Evolutionary conservation across 2,888 invertebrate species (phyloP).

Genomic region (Dicycla oo): DNA sequence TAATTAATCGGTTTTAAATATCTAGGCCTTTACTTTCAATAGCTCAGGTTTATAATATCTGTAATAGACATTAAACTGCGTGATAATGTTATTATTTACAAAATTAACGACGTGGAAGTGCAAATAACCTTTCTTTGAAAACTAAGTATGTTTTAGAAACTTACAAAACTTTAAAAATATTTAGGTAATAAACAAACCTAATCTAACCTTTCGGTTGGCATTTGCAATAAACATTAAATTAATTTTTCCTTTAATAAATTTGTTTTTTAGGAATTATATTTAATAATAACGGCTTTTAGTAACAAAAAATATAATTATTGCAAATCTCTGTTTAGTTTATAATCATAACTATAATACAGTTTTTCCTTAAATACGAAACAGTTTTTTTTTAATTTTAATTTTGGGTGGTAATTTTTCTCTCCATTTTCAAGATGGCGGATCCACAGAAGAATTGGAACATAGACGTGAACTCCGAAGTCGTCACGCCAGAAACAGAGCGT

Average conservation of each 20-base stretch:
- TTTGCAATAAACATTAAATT: neutral
- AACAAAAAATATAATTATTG: neutral
- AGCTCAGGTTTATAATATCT: neutral
- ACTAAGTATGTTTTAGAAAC: neutral
- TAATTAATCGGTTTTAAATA: neutral
- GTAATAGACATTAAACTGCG: neutral
- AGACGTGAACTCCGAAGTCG: slow-evolving; percentile 11
- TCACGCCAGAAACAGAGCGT: slow-evolving; percentile 13
- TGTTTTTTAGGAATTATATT: neutral
- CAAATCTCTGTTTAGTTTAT: neutral
- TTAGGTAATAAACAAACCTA: too few species aligned
- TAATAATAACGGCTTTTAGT: neutral
- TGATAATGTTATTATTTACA: neutral
- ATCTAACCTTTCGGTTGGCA: too few species aligned
- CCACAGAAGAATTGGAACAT: slow-evolving; percentile 17
- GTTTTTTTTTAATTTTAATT: neutral
- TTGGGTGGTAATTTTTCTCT: neutral
- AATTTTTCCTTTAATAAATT: neutral
- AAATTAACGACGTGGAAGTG: neutral
- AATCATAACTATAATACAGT: neutral
- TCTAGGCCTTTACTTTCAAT: neutral
- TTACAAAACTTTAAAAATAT: neutral
- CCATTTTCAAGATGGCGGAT: slow-evolving; percentile 22
- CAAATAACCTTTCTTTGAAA: neutral
- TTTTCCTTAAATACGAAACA: neutral